Evolutionary conservation across 2,888 invertebrate species (phyloP), one percentile per base, ranked within the genome.

Genomic region (Lysandra coridon): DNA sequence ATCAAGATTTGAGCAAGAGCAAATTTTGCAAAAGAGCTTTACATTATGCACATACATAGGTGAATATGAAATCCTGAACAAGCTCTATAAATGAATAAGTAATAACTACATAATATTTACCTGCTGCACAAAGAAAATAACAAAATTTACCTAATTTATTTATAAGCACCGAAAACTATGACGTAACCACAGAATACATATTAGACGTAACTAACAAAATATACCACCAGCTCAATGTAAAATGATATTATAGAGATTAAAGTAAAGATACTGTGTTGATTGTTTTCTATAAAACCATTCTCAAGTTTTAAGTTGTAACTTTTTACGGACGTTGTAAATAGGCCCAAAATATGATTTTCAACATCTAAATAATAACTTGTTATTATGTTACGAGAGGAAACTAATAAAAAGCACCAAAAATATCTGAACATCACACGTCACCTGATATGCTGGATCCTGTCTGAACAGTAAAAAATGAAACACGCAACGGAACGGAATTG

Each of bases 371-470:
- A 53, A 75, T 73, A 60, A 62, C 30, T 40, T 79, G 23, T 62
- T 33, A 79, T 57, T 14, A 44, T 74, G 60, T 78, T 73, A 33
- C 44, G 79, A 80, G 80, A 80, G 82, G 80, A 80, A 81, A 76
- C 80, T 79, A 87, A 86, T 88, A 87, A 87, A 86, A 85, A 85
- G 86, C 86, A 85, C 62, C 75, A 79, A 79, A 79, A 79, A 79
- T 79, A 82, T 84, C 85, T 86, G 82, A 86, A 85, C 84, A 83
- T 84, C 80, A 85, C 84, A 85, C 83, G 92, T 86, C 85, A 93
- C 85, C 84, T 87, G 92, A 93, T 85, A 91, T 90, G 85, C 82
- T 80, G 90, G 88, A 91, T 93, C 91, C 92, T 91, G 92, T 85
- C 87, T 90, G 92, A 87, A 85, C 89, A 80, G 85, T 88, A 87